Percentiles rank a stretch among this genome's conserved stretches.
phyloP scores from a whole-genome alignment of 2,797 vertebrate species.

The Spinus pinus region DNA sequence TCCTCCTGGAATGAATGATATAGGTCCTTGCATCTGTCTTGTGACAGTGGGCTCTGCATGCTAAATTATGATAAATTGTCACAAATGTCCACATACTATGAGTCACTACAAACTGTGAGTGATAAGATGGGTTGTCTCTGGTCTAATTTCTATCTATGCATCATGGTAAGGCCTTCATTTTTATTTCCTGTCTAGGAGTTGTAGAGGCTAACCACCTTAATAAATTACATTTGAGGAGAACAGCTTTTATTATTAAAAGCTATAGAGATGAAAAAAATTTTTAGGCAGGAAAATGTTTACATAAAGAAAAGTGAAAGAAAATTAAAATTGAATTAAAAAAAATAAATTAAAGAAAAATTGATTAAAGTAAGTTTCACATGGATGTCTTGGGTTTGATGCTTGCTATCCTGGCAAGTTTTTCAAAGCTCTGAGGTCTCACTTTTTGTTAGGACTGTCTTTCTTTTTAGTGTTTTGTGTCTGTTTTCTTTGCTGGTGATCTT shows the following conservation, averaged over 20 bases:
- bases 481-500: neutral
- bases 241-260: neutral
- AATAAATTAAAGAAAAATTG: neutral
- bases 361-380: neutral
- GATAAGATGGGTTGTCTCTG: neutral
- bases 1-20: neutral
- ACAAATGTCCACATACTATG: neutral
- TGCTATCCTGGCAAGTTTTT: neutral
- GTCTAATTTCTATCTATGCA: neutral
- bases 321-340: neutral
- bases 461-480: neutral
- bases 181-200: neutral
- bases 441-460: neutral
- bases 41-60: neutral
- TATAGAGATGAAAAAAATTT: neutral
- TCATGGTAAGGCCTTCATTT: neutral
- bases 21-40: neutral
- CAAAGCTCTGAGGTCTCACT: neutral
- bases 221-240: neutral
- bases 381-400: fast-evolving
- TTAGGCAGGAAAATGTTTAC: neutral
- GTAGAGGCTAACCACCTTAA: neutral
- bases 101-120: neutral
- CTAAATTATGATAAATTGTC: neutral
- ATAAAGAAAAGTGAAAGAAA: neutral